Evolutionary conservation across 2,797 vertebrate species (phyloP), one percentile per base, ranked within the genome.

Genomic region (Lepilemur ruficaudatus): DNA sequence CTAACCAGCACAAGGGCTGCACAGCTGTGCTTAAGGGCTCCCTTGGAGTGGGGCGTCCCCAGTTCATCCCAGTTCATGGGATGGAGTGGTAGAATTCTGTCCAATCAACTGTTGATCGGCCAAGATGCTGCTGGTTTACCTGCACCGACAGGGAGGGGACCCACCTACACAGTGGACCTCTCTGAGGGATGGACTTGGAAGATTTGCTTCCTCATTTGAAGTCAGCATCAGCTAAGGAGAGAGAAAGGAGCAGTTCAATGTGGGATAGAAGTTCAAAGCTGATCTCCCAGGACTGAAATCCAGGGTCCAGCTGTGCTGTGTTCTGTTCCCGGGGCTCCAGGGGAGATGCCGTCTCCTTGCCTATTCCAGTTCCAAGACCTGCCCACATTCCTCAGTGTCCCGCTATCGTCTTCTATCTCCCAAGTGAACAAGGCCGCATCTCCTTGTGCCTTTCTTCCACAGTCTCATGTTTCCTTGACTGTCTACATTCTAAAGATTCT

Each of bases 321-420:
- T 2, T 30, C 14, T 69, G 15, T 30, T 72, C 25, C 15, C 17
- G 52, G 48, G n/a, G 12, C 43, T 38, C 35, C 25, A 38, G 23
- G 32, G 15, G 0, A 0, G 2, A 12, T 0, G 0, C 1, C 0
- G 25, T 7, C 4, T 67, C 20, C 48, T 67, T 5, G 14, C 3
- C 46, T 55, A 13, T n/a, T 20, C 48, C 52, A 20, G 30, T 10
- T 35, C 8, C 65, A 1, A 35, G 65, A 6, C 52, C 7, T n/a
- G 7, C 41, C 38, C 14, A 5, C 17, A 7, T 30, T 35, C 15
- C 78, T 11, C 2, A 6, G 14, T 6, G 18, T 5, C 52, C 25
- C 55, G 22, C 38, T 8, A 10, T 15, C 6, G 1, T 2, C 55
- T 6, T 28, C 52, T 11, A 0, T n/a, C 30, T 13, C 23, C 61